phyloP scores from a whole-genome alignment of 2,113 vertebrate species.

The Poecile atricapillus region DNA sequence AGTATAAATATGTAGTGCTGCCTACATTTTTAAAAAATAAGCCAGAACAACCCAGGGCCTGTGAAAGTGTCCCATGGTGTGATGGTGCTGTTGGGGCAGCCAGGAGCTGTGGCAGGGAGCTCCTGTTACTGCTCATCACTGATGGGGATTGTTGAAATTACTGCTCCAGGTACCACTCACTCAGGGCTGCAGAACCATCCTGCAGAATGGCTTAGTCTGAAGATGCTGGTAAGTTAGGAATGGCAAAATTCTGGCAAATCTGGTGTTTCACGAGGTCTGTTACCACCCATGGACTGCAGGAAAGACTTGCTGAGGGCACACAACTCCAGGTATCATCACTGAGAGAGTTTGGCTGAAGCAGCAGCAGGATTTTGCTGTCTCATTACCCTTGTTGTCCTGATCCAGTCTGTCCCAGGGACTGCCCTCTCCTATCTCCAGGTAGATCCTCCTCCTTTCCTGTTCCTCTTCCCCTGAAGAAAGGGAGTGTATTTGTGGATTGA shows the following conservation, averaged over 20 bases:
- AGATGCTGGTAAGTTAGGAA: background rate
- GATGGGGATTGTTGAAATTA: background rate
- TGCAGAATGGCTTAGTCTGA: background rate
- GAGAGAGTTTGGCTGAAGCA: background rate
- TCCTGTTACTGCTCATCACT: background rate
- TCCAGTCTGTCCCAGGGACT: background rate
- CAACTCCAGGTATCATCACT: rapidly evolving
- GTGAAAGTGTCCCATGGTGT: background rate
- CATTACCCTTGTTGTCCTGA: background rate
- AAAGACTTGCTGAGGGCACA: background rate
- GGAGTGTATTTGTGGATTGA: background rate
- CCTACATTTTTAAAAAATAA: background rate
- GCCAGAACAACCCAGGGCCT: background rate
- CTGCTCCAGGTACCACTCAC: background rate
- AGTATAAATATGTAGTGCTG: background rate
- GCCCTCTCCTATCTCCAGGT: background rate
- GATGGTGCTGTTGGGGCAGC: background rate
- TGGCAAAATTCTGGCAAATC: background rate
- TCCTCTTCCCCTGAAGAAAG: background rate
- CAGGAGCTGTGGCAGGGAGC: background rate
- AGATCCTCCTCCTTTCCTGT: background rate
- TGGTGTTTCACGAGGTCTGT: background rate
- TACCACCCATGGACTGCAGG: background rate
- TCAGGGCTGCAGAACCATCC: background rate
- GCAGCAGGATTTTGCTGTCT: background rate